Base-by-base conservation (phyloP, 2,888 invertebrate genomes). In the Lamellibrachia columna region DNA sequence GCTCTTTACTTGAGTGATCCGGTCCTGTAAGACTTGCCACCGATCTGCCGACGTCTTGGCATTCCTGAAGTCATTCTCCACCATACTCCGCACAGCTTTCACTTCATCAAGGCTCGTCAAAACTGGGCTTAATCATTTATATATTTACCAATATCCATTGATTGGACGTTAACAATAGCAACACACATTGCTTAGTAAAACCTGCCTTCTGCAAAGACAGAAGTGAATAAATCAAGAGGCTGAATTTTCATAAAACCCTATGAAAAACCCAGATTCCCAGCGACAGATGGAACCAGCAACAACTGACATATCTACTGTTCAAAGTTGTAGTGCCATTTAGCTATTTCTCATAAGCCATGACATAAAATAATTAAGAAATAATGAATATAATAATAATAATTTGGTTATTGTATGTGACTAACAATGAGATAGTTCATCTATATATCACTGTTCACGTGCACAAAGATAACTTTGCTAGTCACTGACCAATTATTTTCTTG, bases 1-100 rank as follows among this genome's bases (percentile, higher is more conserved):
- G 75, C 75, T 75, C n/a, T 11, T 75, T 15, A 75, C 75, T 75
- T 75, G 75, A 6, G 91, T 92, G 9, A 92, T 40, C 8, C 90
- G 3, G 53, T 40, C 91, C 60, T 93, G 75, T 90, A 94, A 55
- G 1, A 93, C 75, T 60, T 91, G 90, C 94, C 94, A 94, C 52
- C 93, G 90, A 75, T 93, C 93, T 9, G 91, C 75, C 2, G 94
- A 93, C 1, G 93, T 94, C 40, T 94, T 93, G 52, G 90, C 92
- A 55, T 90, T 91, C 1, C 90, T 92, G 53, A 94, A 92, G 53
- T 93, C 93, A 28, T 93, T 90, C 90, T 93, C 93, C 7, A 94
- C 90, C 9, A 60, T 40, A 15, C 90, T 52, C 91, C 94, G 92
- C 22, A 75, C 75, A 22, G 75, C 75, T 75, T 9, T 93, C 60